A percentile compares a stretch with the other conserved stretches of the same genome.
phyloP scores from a whole-genome alignment of 2,797 vertebrate genomes.

The Sitta carolinensis region DNA sequence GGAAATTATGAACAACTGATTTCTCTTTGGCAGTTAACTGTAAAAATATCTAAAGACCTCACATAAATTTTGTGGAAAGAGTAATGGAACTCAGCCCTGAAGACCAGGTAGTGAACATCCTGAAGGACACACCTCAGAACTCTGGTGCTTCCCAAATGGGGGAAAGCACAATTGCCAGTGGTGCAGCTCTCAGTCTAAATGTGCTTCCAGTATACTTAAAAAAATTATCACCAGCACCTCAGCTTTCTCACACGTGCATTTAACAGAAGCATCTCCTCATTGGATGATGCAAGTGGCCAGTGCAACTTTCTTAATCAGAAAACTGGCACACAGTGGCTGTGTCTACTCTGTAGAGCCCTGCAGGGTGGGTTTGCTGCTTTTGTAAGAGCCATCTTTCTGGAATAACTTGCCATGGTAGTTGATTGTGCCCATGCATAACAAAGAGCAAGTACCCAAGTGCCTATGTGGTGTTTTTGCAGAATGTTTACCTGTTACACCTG shows the following conservation, averaged over 20 bases:
- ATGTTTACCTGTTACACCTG: not conserved
- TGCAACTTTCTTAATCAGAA: not conserved
- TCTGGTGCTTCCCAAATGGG: not conserved
- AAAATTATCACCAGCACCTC: not conserved
- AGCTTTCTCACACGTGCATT: not conserved
- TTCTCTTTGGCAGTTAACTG: not conserved
- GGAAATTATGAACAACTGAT: not conserved
- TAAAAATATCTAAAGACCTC: not conserved
- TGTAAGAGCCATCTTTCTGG: not conserved
- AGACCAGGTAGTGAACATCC: not conserved
- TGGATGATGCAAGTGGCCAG: not conserved
- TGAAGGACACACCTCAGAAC: not conserved
- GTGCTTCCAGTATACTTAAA: not conserved
- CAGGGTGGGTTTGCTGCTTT: not conserved
- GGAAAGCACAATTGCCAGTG: not conserved
- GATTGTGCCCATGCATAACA: not conserved
- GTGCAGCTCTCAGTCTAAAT: not conserved
- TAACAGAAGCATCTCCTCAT: not conserved
- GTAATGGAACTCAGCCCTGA: not conserved
- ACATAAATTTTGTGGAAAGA: not conserved
- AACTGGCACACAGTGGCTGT: fast-evolving
- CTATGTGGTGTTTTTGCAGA: not conserved
- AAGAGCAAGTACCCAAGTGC: not conserved
- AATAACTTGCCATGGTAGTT: not conserved
- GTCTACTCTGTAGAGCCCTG: not conserved